Evolutionary conservation across 2,797 vertebrate genomes (phyloP), one percentile per base, ranked within the genome.

Genomic region (Aselliscus stoliczkanus): DNA sequence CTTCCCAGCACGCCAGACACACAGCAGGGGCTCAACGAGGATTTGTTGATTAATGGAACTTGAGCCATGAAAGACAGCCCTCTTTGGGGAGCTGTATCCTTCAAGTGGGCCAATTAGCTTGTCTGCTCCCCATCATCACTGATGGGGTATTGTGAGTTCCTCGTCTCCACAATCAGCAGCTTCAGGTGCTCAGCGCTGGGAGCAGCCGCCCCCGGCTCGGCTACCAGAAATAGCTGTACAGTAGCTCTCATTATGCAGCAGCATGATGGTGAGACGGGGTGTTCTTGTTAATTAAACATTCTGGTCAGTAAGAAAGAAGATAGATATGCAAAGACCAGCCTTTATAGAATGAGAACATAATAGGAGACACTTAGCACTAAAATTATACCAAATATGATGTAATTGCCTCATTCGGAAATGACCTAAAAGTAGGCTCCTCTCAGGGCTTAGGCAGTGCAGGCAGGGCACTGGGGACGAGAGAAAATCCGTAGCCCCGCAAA

Each of bases 91-190:
- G 94, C 76, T 34, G 62, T 27, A 34, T 4, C 79, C 73, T 65
- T 96, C 86, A 97, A 97, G 97, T 97, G 96, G 97, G 96, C 97
- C 97, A 96, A 97, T 97, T 97, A 97, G 96, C 97, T 34, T 52
- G 95, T 96, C 96, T 94, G 96, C 67, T 42, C 93, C 90, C 93
- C 97, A 21, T 95, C 65, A n/a, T 88, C 85, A 50, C 97, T 97
- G 97, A 97, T 96, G 97, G 97, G 92, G 50, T 85, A 97, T 96
- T 97, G 97, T 97, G 96, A 91, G 67, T 81, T 13, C 17, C 88
- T 47, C 81, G 0, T 6, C 77, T 75, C 92, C 64, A 95, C 96
- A 97, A 97, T 97, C 97, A 97, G 95, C 92, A 42, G 67, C 88
- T 47, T 76, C 86, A 90, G 93, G 76, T 77, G 11, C 95, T 96